These are phyloP conservation scores for Ooceraea biroi DNA, from an alignment of 1,140 invertebrate species.

Conservation along the genomic window DNA sequence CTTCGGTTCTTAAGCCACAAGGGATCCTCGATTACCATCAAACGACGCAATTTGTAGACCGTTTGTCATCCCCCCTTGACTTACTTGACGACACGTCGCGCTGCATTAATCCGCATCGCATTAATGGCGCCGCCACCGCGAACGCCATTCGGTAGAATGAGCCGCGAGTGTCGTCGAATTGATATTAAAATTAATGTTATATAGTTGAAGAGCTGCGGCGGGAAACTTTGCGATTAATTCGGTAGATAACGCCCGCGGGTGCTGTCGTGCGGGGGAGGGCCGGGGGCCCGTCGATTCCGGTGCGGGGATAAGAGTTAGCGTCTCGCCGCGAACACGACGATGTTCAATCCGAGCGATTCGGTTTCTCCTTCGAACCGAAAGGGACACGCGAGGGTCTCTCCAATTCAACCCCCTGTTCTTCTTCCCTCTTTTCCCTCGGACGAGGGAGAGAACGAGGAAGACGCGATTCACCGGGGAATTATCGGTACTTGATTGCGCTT, in stretches of 20 bases:
- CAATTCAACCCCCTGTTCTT: conserved; percentile 19
- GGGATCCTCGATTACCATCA: background rate
- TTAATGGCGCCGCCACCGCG: background rate
- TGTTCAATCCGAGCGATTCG: conserved; percentile 61
- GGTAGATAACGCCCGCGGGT: conserved; percentile 69
- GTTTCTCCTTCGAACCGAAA: conserved; percentile 40
- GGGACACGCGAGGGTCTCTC: conserved; percentile 38
- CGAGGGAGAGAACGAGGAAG: background rate
- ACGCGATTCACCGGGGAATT: conserved; percentile 71
- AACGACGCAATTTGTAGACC: conserved; percentile 7
- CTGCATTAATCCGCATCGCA: conserved; percentile 35
- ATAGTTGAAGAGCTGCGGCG: conserved; percentile 42
- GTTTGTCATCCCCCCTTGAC: background rate
- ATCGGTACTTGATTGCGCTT: conserved; percentile 76
- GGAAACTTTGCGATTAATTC: conserved; percentile 72
- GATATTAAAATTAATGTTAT: conserved; percentile 74
- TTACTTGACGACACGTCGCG: conserved; percentile 4
- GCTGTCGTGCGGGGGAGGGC: conserved; percentile 28
- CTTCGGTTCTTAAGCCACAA: background rate
- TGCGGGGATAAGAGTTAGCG: conserved; percentile 46
- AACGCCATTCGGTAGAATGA: conserved; percentile 43
- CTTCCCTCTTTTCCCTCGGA: background rate
- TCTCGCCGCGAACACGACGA: conserved; percentile 17
- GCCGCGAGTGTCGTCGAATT: conserved; percentile 60
- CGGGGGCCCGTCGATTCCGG: too few relatives aligned